Evolutionary conservation across 2,113 vertebrate species (phyloP).

Genomic region (Blennius ocellaris): DNA sequence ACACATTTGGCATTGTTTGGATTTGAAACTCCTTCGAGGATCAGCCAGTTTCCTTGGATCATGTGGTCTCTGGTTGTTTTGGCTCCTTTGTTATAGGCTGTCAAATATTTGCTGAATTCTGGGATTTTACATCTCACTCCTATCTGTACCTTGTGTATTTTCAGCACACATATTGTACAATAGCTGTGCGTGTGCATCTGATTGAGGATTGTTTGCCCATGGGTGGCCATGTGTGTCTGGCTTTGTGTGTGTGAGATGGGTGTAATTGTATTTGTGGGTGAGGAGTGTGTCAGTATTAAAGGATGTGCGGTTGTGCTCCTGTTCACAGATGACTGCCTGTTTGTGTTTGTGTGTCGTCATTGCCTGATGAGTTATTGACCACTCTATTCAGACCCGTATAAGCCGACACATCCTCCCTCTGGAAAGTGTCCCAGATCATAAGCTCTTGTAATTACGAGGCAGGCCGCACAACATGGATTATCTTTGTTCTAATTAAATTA

Average conservation of each 20-base stretch:
- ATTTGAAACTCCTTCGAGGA: constrained; percentile 18
- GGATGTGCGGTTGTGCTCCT: constrained; percentile 26
- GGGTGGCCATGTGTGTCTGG: not conserved
- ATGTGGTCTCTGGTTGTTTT: constrained; percentile 52
- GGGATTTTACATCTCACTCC: constrained; percentile 14
- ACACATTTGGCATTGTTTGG: constrained; percentile 49
- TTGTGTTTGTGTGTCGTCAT: constrained; percentile 49
- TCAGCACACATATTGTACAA: constrained; percentile 2
- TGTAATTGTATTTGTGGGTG: constrained; percentile 27
- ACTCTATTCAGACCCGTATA: constrained; percentile 49
- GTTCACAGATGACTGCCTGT: constrained; percentile 61
- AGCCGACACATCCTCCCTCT: constrained; percentile 51
- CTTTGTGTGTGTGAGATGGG: not conserved
- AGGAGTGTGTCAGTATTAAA: constrained; percentile 33
- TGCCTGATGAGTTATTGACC: constrained; percentile 76
- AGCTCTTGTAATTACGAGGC: constrained; percentile 59
- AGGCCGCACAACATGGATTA: constrained; percentile 37
- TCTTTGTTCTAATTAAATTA: constrained; percentile 61
- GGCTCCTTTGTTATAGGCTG: constrained; percentile 23
- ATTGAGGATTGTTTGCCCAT: not conserved
- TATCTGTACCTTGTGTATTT: constrained; percentile 3
- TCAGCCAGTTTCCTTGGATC: constrained; percentile 20
- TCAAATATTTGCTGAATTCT: constrained; percentile 52
- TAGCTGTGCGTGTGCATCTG: not conserved
- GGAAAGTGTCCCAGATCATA: constrained; percentile 50